Conservation (phyloP, 2,888 invertebrate species). For the Ceratothoa steindachneri region DNA sequence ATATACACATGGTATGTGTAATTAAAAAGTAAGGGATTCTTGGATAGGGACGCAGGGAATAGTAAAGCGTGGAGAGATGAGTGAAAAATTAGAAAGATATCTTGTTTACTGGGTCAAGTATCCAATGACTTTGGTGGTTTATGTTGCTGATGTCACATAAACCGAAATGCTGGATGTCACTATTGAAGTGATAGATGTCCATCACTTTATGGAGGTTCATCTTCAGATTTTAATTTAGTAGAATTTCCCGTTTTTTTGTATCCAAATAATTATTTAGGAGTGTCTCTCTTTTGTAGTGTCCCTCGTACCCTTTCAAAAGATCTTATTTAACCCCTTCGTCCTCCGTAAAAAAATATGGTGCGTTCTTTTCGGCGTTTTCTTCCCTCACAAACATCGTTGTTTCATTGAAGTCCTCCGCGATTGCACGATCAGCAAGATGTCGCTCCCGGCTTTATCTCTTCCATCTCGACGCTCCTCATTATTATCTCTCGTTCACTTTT, state of each 20-base stretch:
- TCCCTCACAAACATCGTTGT: background rate
- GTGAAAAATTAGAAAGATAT: no score
- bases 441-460: background rate
- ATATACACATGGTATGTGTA: no score
- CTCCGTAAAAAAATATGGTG: no score
- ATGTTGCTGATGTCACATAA: no score
- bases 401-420: constrained; percentile 7
- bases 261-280: background rate
- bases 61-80: no score
- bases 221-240: background rate
- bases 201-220: background rate
- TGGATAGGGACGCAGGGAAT: no score
- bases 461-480: background rate
- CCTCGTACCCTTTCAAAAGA: background rate
- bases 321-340: background rate
- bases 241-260: background rate
- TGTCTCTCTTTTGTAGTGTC: background rate
- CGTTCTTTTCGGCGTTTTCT: background rate
- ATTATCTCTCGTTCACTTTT: background rate
- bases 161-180: no score
- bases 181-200: no score
- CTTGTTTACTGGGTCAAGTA: no score
- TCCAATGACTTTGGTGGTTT: no score
- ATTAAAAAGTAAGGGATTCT: no score
- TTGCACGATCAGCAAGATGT: background rate